Evolutionary conservation across 23 tunicate species (phyloP).

Genomic region (Trididemnum miniatum): DNA sequence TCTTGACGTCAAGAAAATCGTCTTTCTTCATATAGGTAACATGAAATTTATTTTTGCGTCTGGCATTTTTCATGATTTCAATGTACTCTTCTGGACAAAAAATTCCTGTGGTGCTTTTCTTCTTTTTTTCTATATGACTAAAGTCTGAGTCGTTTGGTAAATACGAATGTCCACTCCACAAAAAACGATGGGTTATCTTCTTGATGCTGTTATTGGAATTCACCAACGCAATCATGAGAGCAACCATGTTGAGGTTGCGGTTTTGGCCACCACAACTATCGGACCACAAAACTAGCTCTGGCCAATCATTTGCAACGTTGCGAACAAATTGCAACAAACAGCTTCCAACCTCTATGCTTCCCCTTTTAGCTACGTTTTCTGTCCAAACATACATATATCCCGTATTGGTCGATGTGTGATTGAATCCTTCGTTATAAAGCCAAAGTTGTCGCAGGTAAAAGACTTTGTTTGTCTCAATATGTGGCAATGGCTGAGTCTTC

Average conservation of each 20-base stretch:
- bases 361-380: background rate
- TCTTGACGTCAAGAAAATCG: background rate
- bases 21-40: background rate
- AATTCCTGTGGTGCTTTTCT: background rate
- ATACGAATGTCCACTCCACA: slow-evolving; percentile 20
- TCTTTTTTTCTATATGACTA: slow-evolving; percentile 3
- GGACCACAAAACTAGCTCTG: slow-evolving; percentile 12
- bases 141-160: slow-evolving; percentile 14
- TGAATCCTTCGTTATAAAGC: too few relatives aligned
- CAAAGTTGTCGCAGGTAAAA: background rate
- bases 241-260: slow-evolving; percentile 1
- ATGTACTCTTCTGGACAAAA: background rate
- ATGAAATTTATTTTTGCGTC: background rate
- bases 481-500: background rate
- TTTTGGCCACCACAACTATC: slow-evolving; percentile 17
- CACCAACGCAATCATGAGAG: background rate
- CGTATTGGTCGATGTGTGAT: too few relatives aligned
- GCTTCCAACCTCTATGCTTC: background rate
- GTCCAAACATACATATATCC: slow-evolving; percentile 15
- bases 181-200: background rate
- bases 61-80: background rate
- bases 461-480: background rate
- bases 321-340: background rate
- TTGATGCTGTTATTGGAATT: background rate
- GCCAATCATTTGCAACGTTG: background rate